phyloP scores from a whole-genome alignment of 2,888 invertebrate species.

The Rugalucina vietnamica region DNA sequence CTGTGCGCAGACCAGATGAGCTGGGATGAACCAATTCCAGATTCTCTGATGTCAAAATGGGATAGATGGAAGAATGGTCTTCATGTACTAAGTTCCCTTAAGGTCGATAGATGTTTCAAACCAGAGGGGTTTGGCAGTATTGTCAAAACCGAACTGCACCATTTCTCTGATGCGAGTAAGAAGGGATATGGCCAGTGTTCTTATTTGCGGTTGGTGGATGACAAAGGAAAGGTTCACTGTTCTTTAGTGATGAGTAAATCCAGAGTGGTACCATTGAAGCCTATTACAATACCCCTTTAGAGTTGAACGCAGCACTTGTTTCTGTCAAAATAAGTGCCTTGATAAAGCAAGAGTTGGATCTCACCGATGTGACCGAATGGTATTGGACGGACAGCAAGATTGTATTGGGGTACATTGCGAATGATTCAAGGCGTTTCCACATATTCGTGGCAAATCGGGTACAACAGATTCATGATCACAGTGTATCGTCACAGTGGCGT shows the following conservation, averaged over 20 bases:
- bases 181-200: conserved; percentile 64
- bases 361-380: conserved; percentile 8
- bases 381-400: conserved; percentile 33
- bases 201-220: conserved; percentile 53
- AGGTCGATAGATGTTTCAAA: conserved; percentile 47
- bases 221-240: conserved; percentile 41
- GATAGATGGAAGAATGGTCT: conserved; percentile 48
- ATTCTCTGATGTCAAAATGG: conserved; percentile 49
- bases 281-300: conserved; percentile 54
- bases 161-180: conserved; percentile 64
- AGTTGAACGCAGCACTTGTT: conserved; percentile 55
- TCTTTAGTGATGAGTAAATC: conserved; percentile 61
- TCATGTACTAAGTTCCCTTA: conserved; percentile 14
- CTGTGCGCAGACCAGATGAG: conserved; percentile 46
- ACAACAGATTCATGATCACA: conserved; percentile 46
- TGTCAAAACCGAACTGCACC: conserved; percentile 49
- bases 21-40: conserved; percentile 68
- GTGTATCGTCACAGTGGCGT: conserved; percentile 56
- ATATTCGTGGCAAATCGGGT: conserved; percentile 21
- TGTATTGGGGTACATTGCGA: conserved; percentile 29
- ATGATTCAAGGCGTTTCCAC: conserved; percentile 30
- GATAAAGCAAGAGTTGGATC: conserved; percentile 25
- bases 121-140: conserved; percentile 54
- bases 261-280: conserved; percentile 51
- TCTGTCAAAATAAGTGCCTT: conserved; percentile 38